Base-by-base conservation (phyloP, 2,888 invertebrate genomes). In the Epinotia demarniana region DNA sequence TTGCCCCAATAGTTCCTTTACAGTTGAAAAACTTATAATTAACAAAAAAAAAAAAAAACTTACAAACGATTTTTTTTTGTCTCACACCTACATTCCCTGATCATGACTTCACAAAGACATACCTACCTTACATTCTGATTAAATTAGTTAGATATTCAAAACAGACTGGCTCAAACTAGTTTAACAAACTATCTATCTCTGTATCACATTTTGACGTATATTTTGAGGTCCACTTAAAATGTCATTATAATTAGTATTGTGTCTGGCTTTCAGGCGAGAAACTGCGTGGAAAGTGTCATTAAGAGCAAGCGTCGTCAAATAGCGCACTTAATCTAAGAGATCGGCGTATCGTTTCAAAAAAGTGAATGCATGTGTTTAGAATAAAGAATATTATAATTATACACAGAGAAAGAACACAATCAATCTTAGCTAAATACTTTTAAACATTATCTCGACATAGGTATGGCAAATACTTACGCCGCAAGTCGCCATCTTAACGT, bases 191-290 rank as follows among this genome's bases (percentile, higher is more conserved):
- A n/a, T 33, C 33, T 5, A 19, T 19, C 16, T 53, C n/a, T n/a
- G 8, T n/a, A 53, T 53, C n/a, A 53, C 53, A 53, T n/a, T n/a
- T 53, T n/a, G 53, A 53, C 8, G 9, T 61, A 61, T 61, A 72
- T 72, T 64, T 72, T 9, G 55, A 8, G 49, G 46, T 16, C 62
- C 62, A 72, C 74, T 77, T 74, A 74, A 74, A 77, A 39, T 53
- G 73, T 66, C 74, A 71, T 77, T 72, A 72, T 43, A 49, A 61
- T 71, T 75, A 60, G 75, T 39, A 75, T 75, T 71, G 64, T 71
- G 64, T 75, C 60, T 66, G 53, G 27, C 39, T 61, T 62, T 64
- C 66, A 66, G 70, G 23, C 70, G 55, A 58, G 46, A 74, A 74
- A 74, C 61, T 39, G 71, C 43, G 66, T 61, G 71, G 66, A 75